These are phyloP conservation scores for Aldrovandia affinis DNA, from an alignment of 2,797 vertebrate species.

Conservation along the genomic window DNA sequence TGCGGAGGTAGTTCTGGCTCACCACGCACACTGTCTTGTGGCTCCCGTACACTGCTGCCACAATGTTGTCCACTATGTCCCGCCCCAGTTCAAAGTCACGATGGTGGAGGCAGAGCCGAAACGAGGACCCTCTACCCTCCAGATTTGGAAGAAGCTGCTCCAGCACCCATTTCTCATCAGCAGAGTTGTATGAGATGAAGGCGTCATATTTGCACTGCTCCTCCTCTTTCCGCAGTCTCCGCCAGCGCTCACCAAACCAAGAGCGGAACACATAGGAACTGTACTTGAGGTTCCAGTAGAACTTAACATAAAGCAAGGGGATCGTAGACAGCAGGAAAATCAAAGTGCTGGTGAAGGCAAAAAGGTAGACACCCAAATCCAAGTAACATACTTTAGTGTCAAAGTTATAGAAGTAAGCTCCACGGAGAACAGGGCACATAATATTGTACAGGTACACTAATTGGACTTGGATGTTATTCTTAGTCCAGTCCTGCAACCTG, in stretches of 20 bases:
- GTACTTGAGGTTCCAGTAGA: conserved; percentile 81
- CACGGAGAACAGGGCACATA: conserved; percentile 58
- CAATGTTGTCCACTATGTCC: conserved; percentile 82
- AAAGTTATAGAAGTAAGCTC: conserved; percentile 73
- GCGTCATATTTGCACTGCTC: conserved; percentile 80
- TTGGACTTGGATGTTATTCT: conserved; percentile 64
- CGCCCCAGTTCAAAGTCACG: conserved; percentile 76
- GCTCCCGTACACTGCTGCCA: conserved; percentile 81
- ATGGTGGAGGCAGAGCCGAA: conserved; percentile 79
- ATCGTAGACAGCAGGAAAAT: conserved; percentile 69
- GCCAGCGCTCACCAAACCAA: conserved; percentile 80
- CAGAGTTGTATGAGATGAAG: conserved; percentile 85
- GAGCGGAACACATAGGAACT: conserved; percentile 78
- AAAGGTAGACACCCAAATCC: conserved; percentile 72
- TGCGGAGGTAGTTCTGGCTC: conserved; percentile 80
- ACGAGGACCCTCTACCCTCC: conserved; percentile 64
- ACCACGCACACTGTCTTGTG: conserved; percentile 84
- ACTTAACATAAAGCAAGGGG: conserved; percentile 75
- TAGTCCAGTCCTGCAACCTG: conserved; percentile 77
- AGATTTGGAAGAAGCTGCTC: conserved; percentile 73
- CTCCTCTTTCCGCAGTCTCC: conserved; percentile 69
- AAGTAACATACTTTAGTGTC: conserved; percentile 77
- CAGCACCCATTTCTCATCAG: conserved; percentile 82
- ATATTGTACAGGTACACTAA: conserved; percentile 72
- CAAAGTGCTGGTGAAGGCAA: conserved; percentile 64